These are phyloP conservation scores for Dicrurus megarhynchus DNA, from an alignment of 2,113 vertebrate species.

Conservation along the genomic window DNA sequence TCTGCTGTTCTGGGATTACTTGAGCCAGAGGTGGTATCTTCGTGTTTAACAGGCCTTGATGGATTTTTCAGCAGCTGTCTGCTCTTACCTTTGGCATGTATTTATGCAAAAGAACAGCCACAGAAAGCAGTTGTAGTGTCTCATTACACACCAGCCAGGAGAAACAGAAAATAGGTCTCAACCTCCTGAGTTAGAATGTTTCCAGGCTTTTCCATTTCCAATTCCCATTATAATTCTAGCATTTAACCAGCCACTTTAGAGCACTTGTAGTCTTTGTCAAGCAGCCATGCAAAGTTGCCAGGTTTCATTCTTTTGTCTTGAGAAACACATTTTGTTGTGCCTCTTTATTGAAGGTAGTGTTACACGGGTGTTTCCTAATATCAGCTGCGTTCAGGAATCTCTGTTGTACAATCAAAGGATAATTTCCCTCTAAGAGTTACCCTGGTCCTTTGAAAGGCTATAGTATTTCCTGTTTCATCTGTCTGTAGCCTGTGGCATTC, in stretches of 20 bases:
- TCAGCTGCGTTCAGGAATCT: neutral
- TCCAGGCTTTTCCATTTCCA: conserved; percentile 39
- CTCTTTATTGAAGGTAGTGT: conserved; percentile 23
- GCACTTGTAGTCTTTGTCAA: neutral
- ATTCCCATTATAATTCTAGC: neutral
- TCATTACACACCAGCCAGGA: neutral
- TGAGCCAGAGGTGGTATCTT: neutral
- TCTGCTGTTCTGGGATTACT: neutral
- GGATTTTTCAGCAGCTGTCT: conserved; percentile 40
- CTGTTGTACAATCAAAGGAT: conserved; percentile 13
- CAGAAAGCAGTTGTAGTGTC: neutral
- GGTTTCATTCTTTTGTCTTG: conserved; percentile 17
- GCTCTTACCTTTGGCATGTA: conserved; percentile 32
- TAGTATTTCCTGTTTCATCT: conserved; percentile 41
- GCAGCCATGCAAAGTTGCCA: neutral
- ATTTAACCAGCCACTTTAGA: neutral
- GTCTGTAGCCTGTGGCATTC: conserved; percentile 47
- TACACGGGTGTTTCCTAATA: conserved; percentile 35
- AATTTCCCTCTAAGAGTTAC: conserved; percentile 17
- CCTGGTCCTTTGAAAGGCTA: conserved; percentile 20
- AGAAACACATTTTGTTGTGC: neutral
- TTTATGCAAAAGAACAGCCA: conserved; percentile 11
- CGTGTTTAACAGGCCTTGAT: conserved; percentile 16
- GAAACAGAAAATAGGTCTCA: conserved; percentile 11
- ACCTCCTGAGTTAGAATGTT: neutral